These are phyloP conservation scores for Dynastes hyllus DNA, from an alignment of 2,888 invertebrate genomes.

Conservation along the genomic window DNA sequence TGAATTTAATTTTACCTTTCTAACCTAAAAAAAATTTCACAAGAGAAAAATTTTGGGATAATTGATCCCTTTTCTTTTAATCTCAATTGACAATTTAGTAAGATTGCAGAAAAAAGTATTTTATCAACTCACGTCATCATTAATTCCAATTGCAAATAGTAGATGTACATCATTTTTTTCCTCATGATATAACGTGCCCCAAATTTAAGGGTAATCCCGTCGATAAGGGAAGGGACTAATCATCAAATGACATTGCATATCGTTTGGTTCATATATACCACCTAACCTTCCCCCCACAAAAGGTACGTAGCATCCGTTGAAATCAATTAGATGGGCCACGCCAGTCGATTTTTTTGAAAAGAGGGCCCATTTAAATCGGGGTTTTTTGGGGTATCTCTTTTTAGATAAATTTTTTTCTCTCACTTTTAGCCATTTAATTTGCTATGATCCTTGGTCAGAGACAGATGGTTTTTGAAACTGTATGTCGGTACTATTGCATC, in stretches of 20 bases:
- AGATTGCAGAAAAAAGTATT: not conserved
- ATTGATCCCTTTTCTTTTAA: too few relatives aligned
- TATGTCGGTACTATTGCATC: slow-evolving; percentile 73
- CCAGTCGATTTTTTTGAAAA: too few relatives aligned
- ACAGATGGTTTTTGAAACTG: slow-evolving; percentile 84
- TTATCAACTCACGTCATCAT: not conserved
- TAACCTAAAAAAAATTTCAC: too few relatives aligned
- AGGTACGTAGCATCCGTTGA: slow-evolving; percentile 85
- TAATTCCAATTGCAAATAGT: slow-evolving; percentile 82
- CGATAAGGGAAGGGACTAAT: slow-evolving; percentile 74
- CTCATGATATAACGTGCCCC: slow-evolving; percentile 77
- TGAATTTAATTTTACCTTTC: too few relatives aligned
- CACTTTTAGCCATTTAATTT: slow-evolving; percentile 73
- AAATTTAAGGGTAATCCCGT: slow-evolving; percentile 88
- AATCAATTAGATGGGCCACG: slow-evolving; percentile 80
- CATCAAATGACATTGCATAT: slow-evolving; percentile 81
- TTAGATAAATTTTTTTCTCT: slow-evolving; percentile 69
- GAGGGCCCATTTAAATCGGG: too few relatives aligned
- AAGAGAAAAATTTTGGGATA: too few relatives aligned
- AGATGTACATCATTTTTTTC: slow-evolving; percentile 82
- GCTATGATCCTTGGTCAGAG: slow-evolving; percentile 75
- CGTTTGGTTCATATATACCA: slow-evolving; percentile 81
- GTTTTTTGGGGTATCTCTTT: too few relatives aligned
- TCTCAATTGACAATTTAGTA: too few relatives aligned
- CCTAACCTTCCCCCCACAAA: slow-evolving; percentile 83